A percentile compares a stretch with the other conserved stretches of the same genome.
Evolutionary conservation across 2,888 invertebrate genomes (phyloP).

Genomic region (Noctua pronuba): DNA sequence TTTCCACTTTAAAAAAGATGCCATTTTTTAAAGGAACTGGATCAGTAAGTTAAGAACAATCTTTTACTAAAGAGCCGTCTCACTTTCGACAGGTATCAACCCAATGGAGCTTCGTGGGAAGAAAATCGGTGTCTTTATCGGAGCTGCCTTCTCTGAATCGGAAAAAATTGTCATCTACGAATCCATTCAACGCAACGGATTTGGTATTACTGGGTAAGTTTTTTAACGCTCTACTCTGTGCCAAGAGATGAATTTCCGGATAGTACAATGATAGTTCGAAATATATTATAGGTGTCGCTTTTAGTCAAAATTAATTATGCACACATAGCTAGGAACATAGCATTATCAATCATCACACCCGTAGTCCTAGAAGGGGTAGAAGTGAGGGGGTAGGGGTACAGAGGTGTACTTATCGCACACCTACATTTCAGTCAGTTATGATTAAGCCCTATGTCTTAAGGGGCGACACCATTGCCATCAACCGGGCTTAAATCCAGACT

Average conservation of each 20-base stretch:
- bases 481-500: not conserved
- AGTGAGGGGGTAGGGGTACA: not conserved
- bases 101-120: constrained; percentile 48
- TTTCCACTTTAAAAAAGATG: not conserved
- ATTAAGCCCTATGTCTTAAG: not conserved
- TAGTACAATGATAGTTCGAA: not conserved
- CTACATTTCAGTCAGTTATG: not conserved
- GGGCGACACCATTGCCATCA: not conserved
- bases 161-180: constrained; percentile 86
- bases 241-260: not conserved
- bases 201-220: constrained; percentile 59
- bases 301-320: not conserved
- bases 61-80: not conserved
- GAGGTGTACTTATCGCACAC: not conserved
- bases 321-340: not conserved
- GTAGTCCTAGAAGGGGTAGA: not conserved
- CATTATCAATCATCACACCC: not conserved
- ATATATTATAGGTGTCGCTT: not conserved
- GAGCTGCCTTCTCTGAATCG: constrained; percentile 89
- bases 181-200: constrained; percentile 67
- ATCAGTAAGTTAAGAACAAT: not conserved
- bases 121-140: constrained; percentile 52
- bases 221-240: not conserved
- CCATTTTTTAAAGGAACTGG: too few relatives aligned
- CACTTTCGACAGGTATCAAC: constrained; percentile 33